phyloP scores from a whole-genome alignment of 2,797 vertebrate species.

The Pteronotus mesoamericanus region DNA sequence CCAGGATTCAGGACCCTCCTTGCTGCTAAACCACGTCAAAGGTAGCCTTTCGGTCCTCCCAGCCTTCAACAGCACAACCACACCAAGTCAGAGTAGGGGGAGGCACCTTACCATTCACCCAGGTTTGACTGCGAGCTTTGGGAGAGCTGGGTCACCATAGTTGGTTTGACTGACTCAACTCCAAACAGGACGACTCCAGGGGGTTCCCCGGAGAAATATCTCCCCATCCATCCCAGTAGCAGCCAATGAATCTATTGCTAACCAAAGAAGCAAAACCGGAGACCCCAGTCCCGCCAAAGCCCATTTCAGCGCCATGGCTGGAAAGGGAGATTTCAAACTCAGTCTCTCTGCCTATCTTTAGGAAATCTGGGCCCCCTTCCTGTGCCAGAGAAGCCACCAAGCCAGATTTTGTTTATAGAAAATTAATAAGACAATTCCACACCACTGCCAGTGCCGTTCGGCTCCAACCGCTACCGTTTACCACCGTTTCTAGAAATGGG shows the following conservation, averaged over 20 bases:
- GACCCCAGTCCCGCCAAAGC: constrained; percentile 24
- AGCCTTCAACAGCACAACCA: not conserved
- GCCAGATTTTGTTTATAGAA: constrained; percentile 54
- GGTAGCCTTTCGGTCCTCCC: not conserved
- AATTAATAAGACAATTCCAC: constrained; percentile 55
- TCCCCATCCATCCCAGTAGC: not conserved
- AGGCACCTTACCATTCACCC: not conserved
- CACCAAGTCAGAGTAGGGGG: not conserved
- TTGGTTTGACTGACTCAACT: not conserved
- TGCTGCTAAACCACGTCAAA: not conserved
- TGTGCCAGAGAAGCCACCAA: not conserved
- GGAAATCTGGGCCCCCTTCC: constrained; percentile 40
- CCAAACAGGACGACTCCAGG: not conserved
- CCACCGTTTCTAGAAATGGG: constrained; percentile 12
- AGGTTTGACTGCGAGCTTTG: not conserved
- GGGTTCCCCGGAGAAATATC: not conserved
- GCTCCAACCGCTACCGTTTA: constrained; percentile 27
- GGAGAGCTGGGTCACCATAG: not conserved
- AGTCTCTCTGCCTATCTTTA: not conserved
- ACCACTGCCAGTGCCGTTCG: constrained; percentile 50
- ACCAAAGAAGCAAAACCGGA: constrained; percentile 38
- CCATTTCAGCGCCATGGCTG: constrained; percentile 26
- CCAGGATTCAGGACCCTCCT: not conserved
- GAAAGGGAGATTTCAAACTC: constrained; percentile 43
- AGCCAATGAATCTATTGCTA: not conserved